Conservation (phyloP, 2,113 vertebrate genomes). For the Notiomystis cincta region DNA sequence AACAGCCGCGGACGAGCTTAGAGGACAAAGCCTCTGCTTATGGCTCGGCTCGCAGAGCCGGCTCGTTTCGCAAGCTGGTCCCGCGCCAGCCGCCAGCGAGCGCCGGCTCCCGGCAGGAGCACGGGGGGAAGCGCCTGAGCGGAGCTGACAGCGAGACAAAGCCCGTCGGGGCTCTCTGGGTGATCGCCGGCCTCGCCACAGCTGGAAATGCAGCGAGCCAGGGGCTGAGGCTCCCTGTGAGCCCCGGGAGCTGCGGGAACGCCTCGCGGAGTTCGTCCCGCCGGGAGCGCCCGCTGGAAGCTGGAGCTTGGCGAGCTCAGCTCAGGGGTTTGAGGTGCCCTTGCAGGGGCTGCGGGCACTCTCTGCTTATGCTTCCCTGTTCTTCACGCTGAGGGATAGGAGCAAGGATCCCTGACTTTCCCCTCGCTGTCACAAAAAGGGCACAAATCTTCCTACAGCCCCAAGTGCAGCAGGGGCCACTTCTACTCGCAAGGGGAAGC, state of each 20-base stretch:
- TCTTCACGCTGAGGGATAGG: not conserved
- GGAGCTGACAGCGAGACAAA: conserved; percentile 4
- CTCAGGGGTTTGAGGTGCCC: not conserved
- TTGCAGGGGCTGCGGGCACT: not conserved
- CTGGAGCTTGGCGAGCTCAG: fast-evolving
- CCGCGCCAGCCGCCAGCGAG: not conserved
- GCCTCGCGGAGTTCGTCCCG: not conserved
- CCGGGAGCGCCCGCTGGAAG: fast-evolving
- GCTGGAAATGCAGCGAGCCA: not conserved
- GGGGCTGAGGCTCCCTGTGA: fast-evolving
- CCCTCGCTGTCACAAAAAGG: not conserved
- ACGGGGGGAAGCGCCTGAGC: not conserved
- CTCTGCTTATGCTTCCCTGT: not conserved
- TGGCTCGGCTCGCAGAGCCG: not conserved
- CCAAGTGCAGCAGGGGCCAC: not conserved
- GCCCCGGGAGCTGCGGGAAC: not conserved
- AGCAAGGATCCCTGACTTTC: not conserved
- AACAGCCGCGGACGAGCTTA: not conserved
- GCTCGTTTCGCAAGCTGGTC: not conserved
- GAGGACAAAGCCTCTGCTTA: not conserved
- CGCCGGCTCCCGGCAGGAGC: not conserved
- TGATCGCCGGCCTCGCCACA: not conserved
- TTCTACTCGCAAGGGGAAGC: fast-evolving
- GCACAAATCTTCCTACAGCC: not conserved
- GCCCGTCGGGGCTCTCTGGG: not conserved